These are phyloP conservation scores for Isichthys henryi DNA, from an alignment of 2,113 vertebrate species.

Conservation along the genomic window DNA sequence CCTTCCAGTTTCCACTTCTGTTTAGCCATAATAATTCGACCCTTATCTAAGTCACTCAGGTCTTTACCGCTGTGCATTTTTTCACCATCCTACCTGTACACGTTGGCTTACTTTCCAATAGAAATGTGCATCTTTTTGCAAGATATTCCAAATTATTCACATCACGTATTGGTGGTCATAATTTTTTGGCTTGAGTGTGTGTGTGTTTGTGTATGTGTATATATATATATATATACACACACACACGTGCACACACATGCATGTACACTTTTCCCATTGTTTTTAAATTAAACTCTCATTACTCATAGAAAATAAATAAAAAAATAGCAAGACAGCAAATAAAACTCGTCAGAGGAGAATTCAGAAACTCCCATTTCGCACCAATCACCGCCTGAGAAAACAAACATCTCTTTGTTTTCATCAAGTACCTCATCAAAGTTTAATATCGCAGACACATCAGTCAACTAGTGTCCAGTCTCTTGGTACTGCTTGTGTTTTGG, in stretches of 20 bases:
- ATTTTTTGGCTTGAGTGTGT: not conserved
- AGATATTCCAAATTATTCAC: not conserved
- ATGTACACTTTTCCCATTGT: not conserved
- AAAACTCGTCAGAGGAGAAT: not conserved
- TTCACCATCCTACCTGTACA: not conserved
- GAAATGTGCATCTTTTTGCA: not conserved
- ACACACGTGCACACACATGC: not conserved
- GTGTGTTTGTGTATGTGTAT: not conserved
- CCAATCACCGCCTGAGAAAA: not conserved
- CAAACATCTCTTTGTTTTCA: conserved; percentile 13
- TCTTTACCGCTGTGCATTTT: not conserved
- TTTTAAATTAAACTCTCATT: not conserved
- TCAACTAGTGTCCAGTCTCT: conserved; percentile 10
- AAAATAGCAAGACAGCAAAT: not conserved
- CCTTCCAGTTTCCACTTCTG: not conserved
- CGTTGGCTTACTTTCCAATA: not conserved
- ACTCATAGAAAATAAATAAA: not conserved
- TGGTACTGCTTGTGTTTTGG: conserved; percentile 22
- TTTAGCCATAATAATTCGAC: not conserved
- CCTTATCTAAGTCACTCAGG: not conserved
- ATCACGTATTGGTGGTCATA: not conserved
- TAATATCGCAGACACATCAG: not conserved
- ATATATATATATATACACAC: not conserved
- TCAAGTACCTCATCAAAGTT: conserved; percentile 5
- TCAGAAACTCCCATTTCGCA: not conserved